Evolutionary conservation across 2,888 invertebrate genomes (phyloP).

Genomic region (Drosophila mayaguana): DNA sequence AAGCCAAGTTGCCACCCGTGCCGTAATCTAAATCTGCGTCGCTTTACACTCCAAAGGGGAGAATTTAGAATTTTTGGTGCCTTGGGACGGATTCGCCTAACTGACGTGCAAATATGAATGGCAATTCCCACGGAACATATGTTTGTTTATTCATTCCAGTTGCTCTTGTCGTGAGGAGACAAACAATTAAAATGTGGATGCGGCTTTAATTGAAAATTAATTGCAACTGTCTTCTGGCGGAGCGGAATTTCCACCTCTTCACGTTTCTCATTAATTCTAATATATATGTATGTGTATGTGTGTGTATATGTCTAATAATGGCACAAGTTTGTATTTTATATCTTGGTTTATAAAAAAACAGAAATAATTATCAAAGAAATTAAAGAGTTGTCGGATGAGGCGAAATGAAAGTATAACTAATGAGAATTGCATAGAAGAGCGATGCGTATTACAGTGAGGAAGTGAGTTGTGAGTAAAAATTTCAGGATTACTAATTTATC

Average conservation of each 20-base stretch:
- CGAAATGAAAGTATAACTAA: neutral
- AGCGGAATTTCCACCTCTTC: neutral
- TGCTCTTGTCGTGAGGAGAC: conserved; percentile 47
- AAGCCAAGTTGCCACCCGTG: conserved; percentile 50
- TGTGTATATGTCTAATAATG: neutral
- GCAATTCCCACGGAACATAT: conserved; percentile 58
- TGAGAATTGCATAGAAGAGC: neutral
- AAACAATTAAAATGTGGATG: conserved; percentile 82
- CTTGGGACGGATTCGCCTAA: conserved; percentile 16
- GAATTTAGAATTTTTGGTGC: neutral
- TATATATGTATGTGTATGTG: neutral
- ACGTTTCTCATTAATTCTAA: neutral
- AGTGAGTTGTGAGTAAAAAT: too few relatives aligned
- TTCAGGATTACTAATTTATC: too few relatives aligned
- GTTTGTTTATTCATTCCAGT: conserved; percentile 69
- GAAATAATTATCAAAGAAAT: neutral
- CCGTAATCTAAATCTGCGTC: conserved; percentile 62
- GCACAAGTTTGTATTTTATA: neutral
- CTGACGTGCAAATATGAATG: conserved; percentile 54
- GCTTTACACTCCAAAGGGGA: neutral
- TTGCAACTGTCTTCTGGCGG: conserved; percentile 50
- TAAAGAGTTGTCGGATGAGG: neutral
- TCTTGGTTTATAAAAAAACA: neutral
- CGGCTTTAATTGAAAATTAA: conserved; percentile 82
- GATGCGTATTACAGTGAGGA: too few relatives aligned